phyloP scores from a whole-genome alignment of 2,113 vertebrate species.

The Raphicerus campestris region DNA sequence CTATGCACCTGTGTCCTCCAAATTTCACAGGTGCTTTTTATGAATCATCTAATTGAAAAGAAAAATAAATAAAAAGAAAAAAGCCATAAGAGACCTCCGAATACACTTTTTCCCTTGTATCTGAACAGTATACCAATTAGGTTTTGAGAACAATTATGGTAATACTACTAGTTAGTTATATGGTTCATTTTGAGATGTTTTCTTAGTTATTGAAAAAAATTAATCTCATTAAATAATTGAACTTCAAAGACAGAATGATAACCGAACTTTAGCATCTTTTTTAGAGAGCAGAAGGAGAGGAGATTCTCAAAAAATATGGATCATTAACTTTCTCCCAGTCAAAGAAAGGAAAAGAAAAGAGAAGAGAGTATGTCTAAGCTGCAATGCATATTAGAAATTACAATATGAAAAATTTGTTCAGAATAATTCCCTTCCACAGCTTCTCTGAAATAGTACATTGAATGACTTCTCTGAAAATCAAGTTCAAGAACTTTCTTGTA shows the following conservation, averaged over 20 bases:
- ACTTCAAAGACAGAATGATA: not conserved
- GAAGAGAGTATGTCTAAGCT: not conserved
- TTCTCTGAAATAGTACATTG: not conserved
- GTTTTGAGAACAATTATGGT: not conserved
- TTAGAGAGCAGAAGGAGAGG: not conserved
- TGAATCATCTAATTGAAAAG: not conserved
- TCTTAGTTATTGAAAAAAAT: not conserved
- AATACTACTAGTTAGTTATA: not conserved
- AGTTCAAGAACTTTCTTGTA: constrained; percentile 15
- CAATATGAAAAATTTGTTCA: not conserved
- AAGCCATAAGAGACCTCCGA: not conserved
- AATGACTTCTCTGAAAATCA: constrained; percentile 7
- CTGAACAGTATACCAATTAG: not conserved
- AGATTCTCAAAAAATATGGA: not conserved
- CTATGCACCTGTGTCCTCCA: not conserved
- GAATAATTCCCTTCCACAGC: not conserved
- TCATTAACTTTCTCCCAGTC: not conserved
- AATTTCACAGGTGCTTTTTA: not conserved
- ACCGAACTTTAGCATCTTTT: not conserved
- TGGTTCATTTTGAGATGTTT: not conserved
- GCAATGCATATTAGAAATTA: not conserved
- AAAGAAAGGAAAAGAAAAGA: not conserved
- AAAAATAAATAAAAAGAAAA: not conserved
- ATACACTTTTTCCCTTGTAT: not conserved
- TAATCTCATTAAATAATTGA: not conserved